phyloP scores from a whole-genome alignment of 2,797 vertebrate genomes.

The Perdix hodgsoniae region DNA sequence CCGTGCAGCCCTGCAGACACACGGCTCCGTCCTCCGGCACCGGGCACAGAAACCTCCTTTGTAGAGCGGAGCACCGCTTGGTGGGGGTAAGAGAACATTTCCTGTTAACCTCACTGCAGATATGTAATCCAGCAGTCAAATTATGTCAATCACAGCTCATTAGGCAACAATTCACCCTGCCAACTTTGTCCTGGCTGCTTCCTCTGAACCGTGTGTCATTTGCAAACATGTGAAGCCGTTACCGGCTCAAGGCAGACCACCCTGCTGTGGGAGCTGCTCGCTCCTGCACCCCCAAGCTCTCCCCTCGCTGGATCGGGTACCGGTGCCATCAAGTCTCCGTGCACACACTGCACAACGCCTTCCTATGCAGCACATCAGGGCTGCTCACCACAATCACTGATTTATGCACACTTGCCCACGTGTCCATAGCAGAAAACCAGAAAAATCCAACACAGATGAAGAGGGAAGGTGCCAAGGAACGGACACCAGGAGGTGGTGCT shows the following conservation, averaged over 20 bases:
- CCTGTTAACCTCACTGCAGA: constrained; percentile 16
- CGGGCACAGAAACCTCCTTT: background rate
- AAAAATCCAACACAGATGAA: fast-evolving
- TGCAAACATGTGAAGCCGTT: background rate
- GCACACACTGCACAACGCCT: fast-evolving
- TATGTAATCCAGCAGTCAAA: constrained; percentile 45
- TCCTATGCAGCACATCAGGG: fast-evolving
- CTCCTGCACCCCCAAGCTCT: background rate
- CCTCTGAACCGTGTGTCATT: constrained; percentile 2
- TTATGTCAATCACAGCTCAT: constrained; percentile 61
- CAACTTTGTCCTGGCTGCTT: constrained; percentile 26
- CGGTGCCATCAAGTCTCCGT: fast-evolving
- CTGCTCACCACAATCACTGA: fast-evolving
- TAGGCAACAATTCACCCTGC: constrained; percentile 38
- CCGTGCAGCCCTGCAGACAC: background rate
- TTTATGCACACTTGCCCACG: fast-evolving
- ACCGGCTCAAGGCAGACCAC: background rate
- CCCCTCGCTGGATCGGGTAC: fast-evolving
- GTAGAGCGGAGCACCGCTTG: background rate
- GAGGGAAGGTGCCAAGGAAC: fast-evolving
- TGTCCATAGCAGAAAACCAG: fast-evolving
- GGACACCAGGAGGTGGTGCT: background rate
- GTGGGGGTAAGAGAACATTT: constrained; percentile 57
- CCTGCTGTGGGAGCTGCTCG: constrained; percentile 3
- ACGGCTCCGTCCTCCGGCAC: background rate